Conservation (phyloP, 1,140 invertebrate genomes). For the Leguminivora glycinivorella region DNA sequence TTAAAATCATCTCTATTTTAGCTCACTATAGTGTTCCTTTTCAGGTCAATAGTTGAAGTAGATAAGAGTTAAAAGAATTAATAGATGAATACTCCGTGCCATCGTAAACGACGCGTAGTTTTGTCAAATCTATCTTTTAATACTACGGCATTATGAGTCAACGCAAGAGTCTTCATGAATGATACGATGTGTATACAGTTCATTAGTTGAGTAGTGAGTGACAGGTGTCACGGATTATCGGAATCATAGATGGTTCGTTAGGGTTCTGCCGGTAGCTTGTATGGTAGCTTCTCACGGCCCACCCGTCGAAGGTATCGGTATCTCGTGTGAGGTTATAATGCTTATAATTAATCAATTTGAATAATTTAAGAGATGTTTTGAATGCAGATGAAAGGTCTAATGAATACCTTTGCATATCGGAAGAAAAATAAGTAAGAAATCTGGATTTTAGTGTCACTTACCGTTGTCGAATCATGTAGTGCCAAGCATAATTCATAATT, state of each 20-base stretch:
- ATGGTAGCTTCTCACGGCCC: slow-evolving; percentile 6
- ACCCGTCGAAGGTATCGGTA: neutral
- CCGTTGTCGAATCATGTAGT: too few relatives aligned
- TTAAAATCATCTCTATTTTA: neutral
- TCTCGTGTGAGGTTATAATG: neutral
- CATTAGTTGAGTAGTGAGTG: slow-evolving; percentile 15
- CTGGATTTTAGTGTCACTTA: too few relatives aligned
- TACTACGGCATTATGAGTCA: too few relatives aligned
- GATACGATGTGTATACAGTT: slow-evolving; percentile 17
- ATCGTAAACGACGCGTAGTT: too few relatives aligned
- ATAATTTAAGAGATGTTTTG: neutral
- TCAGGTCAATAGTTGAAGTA: neutral
- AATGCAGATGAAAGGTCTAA: too few relatives aligned
- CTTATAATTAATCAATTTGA: neutral
- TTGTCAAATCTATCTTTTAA: too few relatives aligned
- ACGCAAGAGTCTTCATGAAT: too few relatives aligned
- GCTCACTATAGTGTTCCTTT: neutral
- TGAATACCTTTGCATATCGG: too few relatives aligned
- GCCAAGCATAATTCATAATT: too few relatives aligned
- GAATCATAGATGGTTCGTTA: slow-evolving; percentile 15
- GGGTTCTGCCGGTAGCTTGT: slow-evolving; percentile 13
- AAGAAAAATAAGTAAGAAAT: too few relatives aligned
- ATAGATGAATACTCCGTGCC: too few relatives aligned
- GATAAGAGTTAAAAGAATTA: slow-evolving; percentile 5
- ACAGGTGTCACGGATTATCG: slow-evolving; percentile 14